Conservation (phyloP, 2,797 vertebrate genomes). For the Sarcophilus harrisii region DNA sequence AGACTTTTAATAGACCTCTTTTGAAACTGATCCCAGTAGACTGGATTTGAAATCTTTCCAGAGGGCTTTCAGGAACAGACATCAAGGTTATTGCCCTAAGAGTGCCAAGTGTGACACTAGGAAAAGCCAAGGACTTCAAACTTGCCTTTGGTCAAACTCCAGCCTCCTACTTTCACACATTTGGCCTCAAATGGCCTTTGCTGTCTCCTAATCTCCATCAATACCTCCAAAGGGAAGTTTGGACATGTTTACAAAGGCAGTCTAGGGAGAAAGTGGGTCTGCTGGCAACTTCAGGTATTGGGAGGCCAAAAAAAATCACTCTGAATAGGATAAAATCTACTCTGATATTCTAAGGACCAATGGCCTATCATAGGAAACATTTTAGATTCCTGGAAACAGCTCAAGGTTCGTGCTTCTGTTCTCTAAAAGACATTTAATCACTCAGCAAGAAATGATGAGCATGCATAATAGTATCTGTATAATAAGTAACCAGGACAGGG, state of each 20-base stretch:
- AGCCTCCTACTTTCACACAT: background rate
- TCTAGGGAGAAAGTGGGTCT: background rate
- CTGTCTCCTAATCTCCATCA: background rate
- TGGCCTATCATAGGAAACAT: background rate
- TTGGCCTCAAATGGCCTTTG: background rate
- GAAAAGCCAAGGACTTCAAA: constrained; percentile 16
- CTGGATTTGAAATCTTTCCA: background rate
- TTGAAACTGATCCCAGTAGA: constrained; percentile 34
- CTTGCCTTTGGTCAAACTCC: constrained; percentile 4
- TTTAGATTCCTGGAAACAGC: constrained; percentile 1
- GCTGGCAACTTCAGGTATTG: background rate
- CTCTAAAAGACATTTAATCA: constrained; percentile 22
- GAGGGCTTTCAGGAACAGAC: background rate
- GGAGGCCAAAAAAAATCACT: accelerated
- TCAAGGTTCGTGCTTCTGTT: background rate
- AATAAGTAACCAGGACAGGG: background rate
- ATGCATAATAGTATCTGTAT: background rate
- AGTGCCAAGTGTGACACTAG: constrained; percentile 2
- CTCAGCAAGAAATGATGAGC: constrained; percentile 7
- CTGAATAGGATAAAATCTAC: constrained; percentile 15
- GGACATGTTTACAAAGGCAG: background rate
- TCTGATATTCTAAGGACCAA: constrained; percentile 17
- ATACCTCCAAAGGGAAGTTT: background rate
- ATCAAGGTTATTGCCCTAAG: background rate
- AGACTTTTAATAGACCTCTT: constrained; percentile 47